Evolutionary conservation across 2,113 vertebrate genomes (phyloP).

Genomic region (Paralichthys olivaceus): DNA sequence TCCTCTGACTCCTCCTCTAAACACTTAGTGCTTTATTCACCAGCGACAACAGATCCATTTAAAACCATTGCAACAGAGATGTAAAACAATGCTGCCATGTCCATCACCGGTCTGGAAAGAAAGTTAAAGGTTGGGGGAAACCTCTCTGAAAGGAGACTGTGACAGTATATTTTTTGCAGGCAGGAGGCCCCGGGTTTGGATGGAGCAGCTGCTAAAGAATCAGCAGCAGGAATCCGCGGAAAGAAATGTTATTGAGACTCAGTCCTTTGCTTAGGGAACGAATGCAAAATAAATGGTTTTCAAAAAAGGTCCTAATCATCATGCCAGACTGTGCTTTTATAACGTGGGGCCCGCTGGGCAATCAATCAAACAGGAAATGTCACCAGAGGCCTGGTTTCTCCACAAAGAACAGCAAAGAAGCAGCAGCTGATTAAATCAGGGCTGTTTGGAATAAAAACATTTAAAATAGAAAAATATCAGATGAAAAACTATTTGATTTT

Average conservation of each 20-base stretch:
- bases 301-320: neutral
- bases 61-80: constrained; percentile 26
- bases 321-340: neutral
- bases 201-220: constrained; percentile 13
- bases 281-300: neutral
- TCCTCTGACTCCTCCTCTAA: constrained; percentile 57
- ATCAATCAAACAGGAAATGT: constrained; percentile 25
- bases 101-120: constrained; percentile 50
- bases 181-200: constrained; percentile 11
- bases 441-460: too few species aligned
- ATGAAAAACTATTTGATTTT: neutral
- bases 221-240: constrained; percentile 5
- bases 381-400: neutral
- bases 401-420: neutral
- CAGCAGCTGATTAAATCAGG: too few species aligned
- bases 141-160: constrained; percentile 27
- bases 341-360: neutral
- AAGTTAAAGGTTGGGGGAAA: constrained; percentile 15
- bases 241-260: constrained; percentile 5
- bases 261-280: constrained; percentile 2
- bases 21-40: constrained; percentile 55
- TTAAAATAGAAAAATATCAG: too few species aligned
- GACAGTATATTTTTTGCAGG: constrained; percentile 30
- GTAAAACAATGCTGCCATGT: constrained; percentile 45
- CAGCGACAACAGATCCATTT: constrained; percentile 47